Base-by-base conservation (phyloP, 2,797 vertebrate species). In the Rhyacichthys aspro region DNA sequence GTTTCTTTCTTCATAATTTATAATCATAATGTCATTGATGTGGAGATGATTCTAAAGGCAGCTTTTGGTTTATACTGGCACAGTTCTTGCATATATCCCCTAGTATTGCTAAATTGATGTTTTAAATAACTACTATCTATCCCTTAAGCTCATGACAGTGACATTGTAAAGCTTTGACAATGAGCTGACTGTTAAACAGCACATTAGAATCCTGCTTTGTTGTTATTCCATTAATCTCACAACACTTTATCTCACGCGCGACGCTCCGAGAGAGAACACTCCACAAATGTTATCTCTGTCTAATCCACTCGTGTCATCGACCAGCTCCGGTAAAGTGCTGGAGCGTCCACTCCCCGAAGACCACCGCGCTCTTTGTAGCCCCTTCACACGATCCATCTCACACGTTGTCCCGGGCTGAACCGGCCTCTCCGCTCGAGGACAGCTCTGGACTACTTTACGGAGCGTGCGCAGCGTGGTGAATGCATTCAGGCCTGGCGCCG, bases 391-490 rank as follows among this genome's bases (percentile, higher is more conserved):
- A 42, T 55, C 46, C 47, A 63, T 64, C 66, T 64, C 56, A 34
- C 50, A 48, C 42, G 43, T 38, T 68, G 78, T 79, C 67, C 65
- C 34, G 3, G 12, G 60, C 57, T 74, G 62, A 84, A 68, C 68
- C 56, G 19, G 0, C 0, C 39, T 12, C 71, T 78, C 52, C 38
- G 54, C 70, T 63, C 1, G 9, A 66, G 77, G 59, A 78, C 32
- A 72, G 55, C 59, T 65, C 49, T 66, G 55, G 75, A 77, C 63
- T 79, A 49, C 68, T 83, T 84, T 67, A 78, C 65, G 43, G 66
- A 71, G 71, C 74, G 69, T 68, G 62, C 85, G 71, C 76, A 74
- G 79, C 77, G 79, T 81, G 78, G 60, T 71, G 84, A 77, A 84
- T 86, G 81, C 67, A 70, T 78, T 74, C 2, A 3, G 50, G 32